phyloP scores from a whole-genome alignment of 2,888 invertebrate genomes.

The Hydraecia micacea region DNA sequence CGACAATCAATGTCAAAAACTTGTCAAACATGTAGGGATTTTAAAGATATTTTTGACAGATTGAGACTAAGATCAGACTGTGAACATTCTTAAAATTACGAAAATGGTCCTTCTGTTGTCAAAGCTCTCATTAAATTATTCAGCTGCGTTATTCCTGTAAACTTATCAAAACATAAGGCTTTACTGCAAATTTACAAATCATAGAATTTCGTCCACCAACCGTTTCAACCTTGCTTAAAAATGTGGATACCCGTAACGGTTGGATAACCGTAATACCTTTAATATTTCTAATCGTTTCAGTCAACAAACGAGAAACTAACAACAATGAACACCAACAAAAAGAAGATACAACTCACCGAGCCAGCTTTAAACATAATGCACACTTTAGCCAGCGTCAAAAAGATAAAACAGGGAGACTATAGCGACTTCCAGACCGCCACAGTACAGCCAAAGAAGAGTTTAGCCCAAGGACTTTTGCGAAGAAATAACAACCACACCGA shows the following conservation, averaged over 20 bases:
- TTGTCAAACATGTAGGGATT: too few relatives aligned
- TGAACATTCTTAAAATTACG: too few relatives aligned
- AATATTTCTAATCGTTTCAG: slow-evolving; percentile 67
- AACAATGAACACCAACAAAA: slow-evolving; percentile 85
- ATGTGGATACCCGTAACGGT: too few relatives aligned
- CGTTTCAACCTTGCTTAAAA: neutral
- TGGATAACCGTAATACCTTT: too few relatives aligned
- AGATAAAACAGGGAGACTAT: slow-evolving; percentile 90
- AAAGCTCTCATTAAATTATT: too few relatives aligned
- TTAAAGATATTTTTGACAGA: too few relatives aligned
- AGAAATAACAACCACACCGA: slow-evolving; percentile 81
- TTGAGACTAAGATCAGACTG: too few relatives aligned
- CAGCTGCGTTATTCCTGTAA: neutral
- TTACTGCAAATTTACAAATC: neutral
- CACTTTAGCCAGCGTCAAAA: slow-evolving; percentile 89
- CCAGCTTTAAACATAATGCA: slow-evolving; percentile 91
- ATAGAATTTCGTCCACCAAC: neutral
- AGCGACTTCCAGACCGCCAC: slow-evolving; percentile 86
- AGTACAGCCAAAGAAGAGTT: slow-evolving; percentile 80
- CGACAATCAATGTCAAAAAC: too few relatives aligned
- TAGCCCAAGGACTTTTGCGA: slow-evolving; percentile 86
- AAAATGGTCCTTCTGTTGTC: too few relatives aligned
- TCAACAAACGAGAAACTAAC: slow-evolving; percentile 85
- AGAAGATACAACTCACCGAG: slow-evolving; percentile 87
- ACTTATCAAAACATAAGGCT: neutral